Evolutionary conservation across 2,113 vertebrate genomes (phyloP).

Genomic region (Sarotherodon lohbergeri): DNA sequence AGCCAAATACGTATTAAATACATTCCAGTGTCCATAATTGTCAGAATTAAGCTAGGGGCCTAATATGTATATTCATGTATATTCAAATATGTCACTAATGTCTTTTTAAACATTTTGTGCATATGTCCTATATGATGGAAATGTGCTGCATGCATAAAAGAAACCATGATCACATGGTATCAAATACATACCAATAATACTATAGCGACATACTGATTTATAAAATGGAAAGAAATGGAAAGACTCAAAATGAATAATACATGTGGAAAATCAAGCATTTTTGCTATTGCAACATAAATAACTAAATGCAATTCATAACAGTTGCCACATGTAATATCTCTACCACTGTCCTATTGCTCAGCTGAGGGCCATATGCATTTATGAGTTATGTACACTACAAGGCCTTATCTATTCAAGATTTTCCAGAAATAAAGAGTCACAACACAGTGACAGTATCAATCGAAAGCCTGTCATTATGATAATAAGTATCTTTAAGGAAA

Average conservation of each 20-base stretch:
- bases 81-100: background rate
- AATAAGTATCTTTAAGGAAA: constrained; percentile 3
- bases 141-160: background rate
- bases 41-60: background rate
- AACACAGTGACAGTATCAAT: background rate
- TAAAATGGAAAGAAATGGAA: background rate
- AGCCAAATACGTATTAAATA: background rate
- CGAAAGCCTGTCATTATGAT: background rate
- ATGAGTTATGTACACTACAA: background rate
- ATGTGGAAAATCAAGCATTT: constrained; percentile 27
- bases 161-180: background rate
- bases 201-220: background rate
- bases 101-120: background rate
- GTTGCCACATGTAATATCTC: background rate
- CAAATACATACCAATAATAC: background rate
- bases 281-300: constrained; percentile 18
- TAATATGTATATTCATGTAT: background rate
- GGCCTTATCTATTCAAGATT: background rate
- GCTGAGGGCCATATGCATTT: constrained; percentile 5
- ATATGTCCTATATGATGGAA: background rate
- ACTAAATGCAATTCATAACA: constrained; percentile 20
- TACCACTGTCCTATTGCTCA: constrained; percentile 16
- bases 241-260: background rate
- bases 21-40: background rate
- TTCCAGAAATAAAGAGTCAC: background rate